Evolutionary conservation across 2,113 vertebrate species (phyloP), one percentile per base, ranked within the genome.

Genomic region (Platichthys stellatus): DNA sequence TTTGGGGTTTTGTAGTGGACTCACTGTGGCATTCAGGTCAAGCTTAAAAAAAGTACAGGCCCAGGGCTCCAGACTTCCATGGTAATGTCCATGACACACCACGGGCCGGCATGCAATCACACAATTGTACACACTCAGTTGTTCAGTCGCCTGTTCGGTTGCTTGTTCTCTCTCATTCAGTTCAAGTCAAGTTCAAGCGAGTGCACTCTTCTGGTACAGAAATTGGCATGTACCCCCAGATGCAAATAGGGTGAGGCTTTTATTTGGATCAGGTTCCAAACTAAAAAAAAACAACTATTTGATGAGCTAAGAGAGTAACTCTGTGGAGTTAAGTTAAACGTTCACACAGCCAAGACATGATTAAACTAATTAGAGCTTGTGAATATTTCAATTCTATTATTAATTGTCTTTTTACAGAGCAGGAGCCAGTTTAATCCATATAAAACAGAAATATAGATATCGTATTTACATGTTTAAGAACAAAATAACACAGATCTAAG

Each of bases 41-140:
- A 83, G 78, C 84, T 85, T 78, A 71, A 80, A 90, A 85, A 88
- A 85, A 86, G 79, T 63, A 49, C 60, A 40, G 62, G 74, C 87
- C 80, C 66, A 58, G 26, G 85, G 89, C 87, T 81, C 63, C 6
- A 58, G 64, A 71, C 74, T 63, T 71, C 70, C 51, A 76, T 63
- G 67, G 69, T 66, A 84, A 82, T 45, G 59, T 73, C 59, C 61
- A 35, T 88, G 84, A 88, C 87, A 86, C 75, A 84, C 80, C 71
- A 68, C 4, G 7, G 63, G 53, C 51, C 11, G 12, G 62, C 67
- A 63, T 72, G 69, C 65, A 73, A 69, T 64, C 51, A 53, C 70
- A 80, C 35, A 28, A 67, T 45, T 2, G 24, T 43, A 49, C 68
- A 69, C 62, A 4, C 79, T 79, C 26, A 14, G 53, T 65, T 66